Evolutionary conservation across 2,888 invertebrate genomes (phyloP), one percentile per base, ranked within the genome.

Genomic region (Protula sp.): DNA sequence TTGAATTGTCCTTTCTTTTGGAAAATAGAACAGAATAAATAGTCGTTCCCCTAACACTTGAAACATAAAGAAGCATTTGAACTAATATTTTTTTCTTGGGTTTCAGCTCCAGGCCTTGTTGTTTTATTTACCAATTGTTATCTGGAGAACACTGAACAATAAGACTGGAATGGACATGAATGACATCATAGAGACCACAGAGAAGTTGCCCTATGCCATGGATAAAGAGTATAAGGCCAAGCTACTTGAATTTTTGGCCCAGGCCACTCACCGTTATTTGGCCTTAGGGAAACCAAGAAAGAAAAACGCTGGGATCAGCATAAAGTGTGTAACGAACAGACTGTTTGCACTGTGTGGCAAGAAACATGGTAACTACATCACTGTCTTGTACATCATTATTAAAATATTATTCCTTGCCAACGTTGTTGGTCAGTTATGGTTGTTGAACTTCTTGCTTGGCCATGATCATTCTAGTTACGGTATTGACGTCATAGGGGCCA

Each of bases 391-490:
- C 69, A 73, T 82, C 68, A 75, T 82, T 67, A 75, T 77, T 63
- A 83, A 83, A 67, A 64, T 81, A 19, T 67, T 83, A 31, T 81
- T 82, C 63, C 73, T 82, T 62, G 68, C 73, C 54, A 82, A 83
- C 68, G 79, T 80, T 45, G 72, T 82, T 22, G 77, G 78, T 24
- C 83, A 83, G 70, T 74, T 83, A 59, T 81, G 82, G 65, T 72
- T 83, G 55, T 73, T 83, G 51, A 83, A 83, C 70, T 75, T 76
- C 58, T 83, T 83, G 63, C 74, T 83, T 26, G 83, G 82, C 47
- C 75, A 74, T 30, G 75, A 78, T 59, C 78, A 78, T 65, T 73
- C 78, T 62, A 71, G 74, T 38, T 79, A 79, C 68, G 83, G 83
- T 38, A 80, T 81, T 31, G 81, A 83, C 67, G 78, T 83, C 9